These are phyloP conservation scores for Heliconius hortense DNA, from an alignment of 2,888 invertebrate genomes.

Conservation along the genomic window DNA sequence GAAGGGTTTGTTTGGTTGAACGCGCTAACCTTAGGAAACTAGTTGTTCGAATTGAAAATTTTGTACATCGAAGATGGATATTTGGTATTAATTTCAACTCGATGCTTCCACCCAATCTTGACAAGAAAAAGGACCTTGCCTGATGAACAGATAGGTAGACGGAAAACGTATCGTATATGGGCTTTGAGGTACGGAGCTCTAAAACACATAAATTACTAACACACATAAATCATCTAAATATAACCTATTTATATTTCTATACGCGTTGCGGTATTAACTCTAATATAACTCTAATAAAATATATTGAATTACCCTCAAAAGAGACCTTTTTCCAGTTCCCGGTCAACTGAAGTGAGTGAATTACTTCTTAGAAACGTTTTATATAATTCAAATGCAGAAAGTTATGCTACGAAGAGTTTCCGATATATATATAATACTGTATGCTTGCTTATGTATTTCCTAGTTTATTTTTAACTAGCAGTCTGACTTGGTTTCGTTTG, in stretches of 20 bases:
- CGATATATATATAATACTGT: background rate
- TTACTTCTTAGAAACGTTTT: conserved; percentile 3
- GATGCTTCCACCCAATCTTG: no score
- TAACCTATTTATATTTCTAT: conserved; percentile 21
- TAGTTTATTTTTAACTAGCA: background rate
- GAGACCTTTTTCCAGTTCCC: conserved; percentile 19
- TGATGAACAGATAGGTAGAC: background rate
- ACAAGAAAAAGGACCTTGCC: no score
- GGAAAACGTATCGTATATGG: background rate
- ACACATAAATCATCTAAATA: background rate
- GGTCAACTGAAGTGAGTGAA: conserved; percentile 12
- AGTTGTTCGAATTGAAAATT: background rate
- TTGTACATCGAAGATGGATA: background rate
- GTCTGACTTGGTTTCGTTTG: no score
- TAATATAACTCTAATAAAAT: conserved; percentile 20
- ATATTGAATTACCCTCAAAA: conserved; percentile 15
- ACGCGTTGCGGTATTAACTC: conserved; percentile 9
- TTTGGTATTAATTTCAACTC: no score
- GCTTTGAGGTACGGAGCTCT: background rate
- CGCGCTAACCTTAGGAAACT: background rate
- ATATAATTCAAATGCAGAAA: conserved; percentile 11
- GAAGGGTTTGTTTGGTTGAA: background rate
- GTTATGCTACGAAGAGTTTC: background rate
- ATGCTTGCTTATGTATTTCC: background rate
- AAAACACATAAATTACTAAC: background rate